phyloP scores from a whole-genome alignment of 2,888 invertebrate genomes.

The Drosophila peninsularis region DNA sequence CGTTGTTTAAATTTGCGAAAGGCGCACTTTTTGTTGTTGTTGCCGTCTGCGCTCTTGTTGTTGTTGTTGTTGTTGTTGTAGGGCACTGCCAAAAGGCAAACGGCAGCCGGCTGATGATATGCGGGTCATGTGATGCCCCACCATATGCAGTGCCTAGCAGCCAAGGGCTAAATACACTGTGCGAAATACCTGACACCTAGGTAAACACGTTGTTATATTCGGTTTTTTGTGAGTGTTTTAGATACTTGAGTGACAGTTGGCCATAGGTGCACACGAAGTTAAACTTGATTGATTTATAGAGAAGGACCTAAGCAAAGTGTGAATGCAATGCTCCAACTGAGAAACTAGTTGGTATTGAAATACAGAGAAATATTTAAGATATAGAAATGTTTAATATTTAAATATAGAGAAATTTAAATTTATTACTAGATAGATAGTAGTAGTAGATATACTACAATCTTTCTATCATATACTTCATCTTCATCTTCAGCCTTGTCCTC shows the following conservation, averaged over 20 bases:
- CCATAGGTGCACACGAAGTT: too few relatives aligned
- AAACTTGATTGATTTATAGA: too few relatives aligned
- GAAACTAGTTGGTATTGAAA: too few relatives aligned
- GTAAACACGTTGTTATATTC: neutral
- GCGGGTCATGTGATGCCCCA: constrained; percentile 69
- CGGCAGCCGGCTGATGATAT: constrained; percentile 68
- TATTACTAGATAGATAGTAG: too few relatives aligned
- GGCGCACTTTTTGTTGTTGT: constrained; percentile 25
- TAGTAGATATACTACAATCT: too few relatives aligned
- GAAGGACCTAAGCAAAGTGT: too few relatives aligned
- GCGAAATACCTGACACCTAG: neutral
- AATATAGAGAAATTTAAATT: too few relatives aligned
- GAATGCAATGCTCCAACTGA: too few relatives aligned
- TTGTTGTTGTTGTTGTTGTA: constrained; percentile 25
- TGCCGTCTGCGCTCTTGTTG: constrained; percentile 23
- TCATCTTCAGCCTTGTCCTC: neutral
- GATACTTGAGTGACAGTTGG: too few relatives aligned
- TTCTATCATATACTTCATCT: neutral
- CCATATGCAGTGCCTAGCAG: constrained; percentile 49
- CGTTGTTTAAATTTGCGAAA: constrained; percentile 74
- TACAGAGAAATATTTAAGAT: too few relatives aligned
- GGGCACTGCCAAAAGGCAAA: constrained; percentile 75
- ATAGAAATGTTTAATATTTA: too few relatives aligned
- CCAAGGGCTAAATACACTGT: constrained; percentile 42
- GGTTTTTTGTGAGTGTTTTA: too few relatives aligned